Base-by-base conservation (phyloP, 2,113 vertebrate species). In the Neotragus moschatus region DNA sequence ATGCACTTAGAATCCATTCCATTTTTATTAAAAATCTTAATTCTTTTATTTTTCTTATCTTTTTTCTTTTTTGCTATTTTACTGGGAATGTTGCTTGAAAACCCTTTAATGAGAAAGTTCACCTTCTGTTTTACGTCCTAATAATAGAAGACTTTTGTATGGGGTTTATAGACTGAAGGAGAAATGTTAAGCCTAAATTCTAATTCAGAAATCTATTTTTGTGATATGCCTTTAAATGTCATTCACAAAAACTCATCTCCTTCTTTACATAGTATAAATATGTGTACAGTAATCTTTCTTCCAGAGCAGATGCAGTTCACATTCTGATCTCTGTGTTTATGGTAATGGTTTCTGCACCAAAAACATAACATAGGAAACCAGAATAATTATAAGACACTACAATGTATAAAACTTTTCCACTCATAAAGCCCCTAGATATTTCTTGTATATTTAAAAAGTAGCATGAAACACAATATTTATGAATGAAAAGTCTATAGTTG, bases 181-280 rank as follows among this genome's bases (percentile, higher is more conserved):
- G 66, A 95, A 96, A 82, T 85, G 80, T 90, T 88, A 95, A 94
- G 28, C 84, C 60, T 82, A 94, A 96, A 85, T 81, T 87, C 53
- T 90, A 97, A 88, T 88, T 96, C 90, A 84, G 39, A 98, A 97
- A 90, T 36, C 45, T 81, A 21, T 94, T 75, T 94, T 88, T 82
- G 30, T 90, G 23, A 60, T 85, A 56, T 92, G 28, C 23, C 49
- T 88, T 90, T 88, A 97, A 97, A 97, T 92, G 81, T 61, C 84
- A 95, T 82, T 45, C 55, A 88, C 15, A 73, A 45, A 97, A 93
- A n/a, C 6, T 17, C 7, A 51, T n/a, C 49, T 92, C 23, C 17
- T 89, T 84, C 33, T 90, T 60, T 49, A 86, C n/a, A 39, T 84
- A 96, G 61, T 86, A 89, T 82, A 81, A 80, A 82, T 73, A 5